Evolutionary conservation across 2,888 invertebrate genomes (phyloP), one percentile per base, ranked within the genome.

Genomic region (Hemaris fuciformis): DNA sequence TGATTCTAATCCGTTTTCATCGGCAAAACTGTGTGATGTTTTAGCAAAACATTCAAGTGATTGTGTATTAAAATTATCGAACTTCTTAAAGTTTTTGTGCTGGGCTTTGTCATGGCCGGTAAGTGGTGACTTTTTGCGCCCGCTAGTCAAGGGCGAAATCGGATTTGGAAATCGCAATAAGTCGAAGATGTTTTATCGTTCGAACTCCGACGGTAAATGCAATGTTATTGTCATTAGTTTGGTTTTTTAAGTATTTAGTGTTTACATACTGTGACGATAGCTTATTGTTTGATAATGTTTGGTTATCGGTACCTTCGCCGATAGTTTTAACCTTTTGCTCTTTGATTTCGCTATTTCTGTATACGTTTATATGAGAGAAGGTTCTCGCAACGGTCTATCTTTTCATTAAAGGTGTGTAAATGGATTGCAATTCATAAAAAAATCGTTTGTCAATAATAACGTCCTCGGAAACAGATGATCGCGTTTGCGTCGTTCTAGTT

Each of bases 91-190:
- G 89, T 91, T 90, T 85, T 90, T 88, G 91, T 91, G 92, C 92
- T 91, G 91, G 92, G 91, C 88, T 94, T 94, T 95, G 95, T 95
- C 95, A 96, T 96, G 96, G 95, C 95, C 95, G 95, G 95, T 95
- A 95, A 95, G 95, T 95, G 93, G 91, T 90, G 92, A 92, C 91
- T 93, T 93, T 92, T 91, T 87, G 89, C 89, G 89, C 89, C 89
- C 89, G 88, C 84, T 89, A 89, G 85, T 91, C 91, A 93, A 93
- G 93, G 92, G 91, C 91, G 92, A 93, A 91, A 91, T 90, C 84
- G 91, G 91, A 89, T 86, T 91, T 88, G 86, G 89, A 89, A 92
- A 89, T 92, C 91, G 89, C 89, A 91, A 89, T 91, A 89, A 85
- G 81, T 91, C 83, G 91, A 93, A 92, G 93, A 93, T 93, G 93